A percentile compares a stretch with the other conserved stretches of the same genome.
These are phyloP conservation scores for Oeneis ivallda DNA, from an alignment of 2,888 invertebrate species.

Conservation along the genomic window DNA sequence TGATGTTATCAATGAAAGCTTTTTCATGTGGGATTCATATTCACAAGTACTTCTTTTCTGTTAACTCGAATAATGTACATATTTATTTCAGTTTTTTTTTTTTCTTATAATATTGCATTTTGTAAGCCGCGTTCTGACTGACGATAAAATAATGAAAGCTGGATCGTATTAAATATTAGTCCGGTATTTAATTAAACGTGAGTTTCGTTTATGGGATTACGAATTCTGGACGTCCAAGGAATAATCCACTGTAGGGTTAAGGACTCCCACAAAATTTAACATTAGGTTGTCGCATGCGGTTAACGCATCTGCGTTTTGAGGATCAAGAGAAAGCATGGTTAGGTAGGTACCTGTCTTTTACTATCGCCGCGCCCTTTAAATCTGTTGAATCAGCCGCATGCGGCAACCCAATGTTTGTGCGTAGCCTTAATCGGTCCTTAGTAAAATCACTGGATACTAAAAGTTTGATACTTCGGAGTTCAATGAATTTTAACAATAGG, in stretches of 20 bases:
- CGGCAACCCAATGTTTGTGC: no score
- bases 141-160: not conserved
- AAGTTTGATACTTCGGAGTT: not conserved
- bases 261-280: no score
- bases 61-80: conserved; percentile 59
- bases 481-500: not conserved
- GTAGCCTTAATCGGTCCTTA: no score
- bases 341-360: no score
- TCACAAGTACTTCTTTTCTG: conserved; percentile 30
- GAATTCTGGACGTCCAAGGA: not conserved
- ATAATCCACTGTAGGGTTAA: not conserved
- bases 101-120: not conserved
- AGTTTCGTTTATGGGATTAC: not conserved
- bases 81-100: conserved; percentile 2
- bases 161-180: not conserved
- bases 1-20: not conserved
- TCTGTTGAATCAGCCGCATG: no score
- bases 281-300: no score
- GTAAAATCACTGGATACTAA: no score
- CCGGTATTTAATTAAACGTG: not conserved
- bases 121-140: not conserved
- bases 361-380: no score
- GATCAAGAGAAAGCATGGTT: no score
- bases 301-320: no score
- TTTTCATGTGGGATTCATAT: conserved; percentile 20